Base-by-base conservation (phyloP, 2,888 invertebrate species). In the Steromphala cineraria region DNA sequence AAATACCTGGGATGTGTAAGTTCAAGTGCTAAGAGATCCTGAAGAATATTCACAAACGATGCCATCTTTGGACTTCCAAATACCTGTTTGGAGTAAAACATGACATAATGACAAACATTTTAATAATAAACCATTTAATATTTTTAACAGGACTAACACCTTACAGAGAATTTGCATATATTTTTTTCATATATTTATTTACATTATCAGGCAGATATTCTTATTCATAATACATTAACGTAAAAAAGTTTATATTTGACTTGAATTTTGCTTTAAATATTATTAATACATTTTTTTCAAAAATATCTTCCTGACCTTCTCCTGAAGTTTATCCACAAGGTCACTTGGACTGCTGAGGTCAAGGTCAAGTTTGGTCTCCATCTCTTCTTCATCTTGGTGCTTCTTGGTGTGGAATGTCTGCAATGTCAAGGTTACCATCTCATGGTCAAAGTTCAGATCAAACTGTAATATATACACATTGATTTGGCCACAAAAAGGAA, bases 351-450 rank as follows among this genome's bases (percentile, higher is more conserved):
- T 89, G 83, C 88, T 90, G 13, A 88, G 86, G 77, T 91, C 90
- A 21, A 89, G 78, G 40, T 86, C 86, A 36, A 83, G 78, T 24
- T 85, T 83, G 0, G 85, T 81, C n/a, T 85, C 85, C 28, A 89
- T 62, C 46, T 83, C 82, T 31, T 87, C 89, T 78, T 91, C 91
- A 87, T 91, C 91, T 62, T 86, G 81, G 56, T 90, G 86, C 76
- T 90, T 91, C 71, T 88, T 84, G 15, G 87, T 86, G 82, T 90
- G 89, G 78, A 91, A 91, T 10, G 88, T 86, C 90, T 91, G 82
- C 0, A 79, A 78, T 10, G 7, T 5, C 13, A 46, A 10, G 46
- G 46, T 10, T 10, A 46, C 13, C 46, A 46, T 46, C 13, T 10
- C 5, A 5, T 10, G 46, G 46, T 46, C 46, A 46, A 10, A 21